Conservation (phyloP, 1,140 invertebrate species). For the Drosophila bocqueti region DNA sequence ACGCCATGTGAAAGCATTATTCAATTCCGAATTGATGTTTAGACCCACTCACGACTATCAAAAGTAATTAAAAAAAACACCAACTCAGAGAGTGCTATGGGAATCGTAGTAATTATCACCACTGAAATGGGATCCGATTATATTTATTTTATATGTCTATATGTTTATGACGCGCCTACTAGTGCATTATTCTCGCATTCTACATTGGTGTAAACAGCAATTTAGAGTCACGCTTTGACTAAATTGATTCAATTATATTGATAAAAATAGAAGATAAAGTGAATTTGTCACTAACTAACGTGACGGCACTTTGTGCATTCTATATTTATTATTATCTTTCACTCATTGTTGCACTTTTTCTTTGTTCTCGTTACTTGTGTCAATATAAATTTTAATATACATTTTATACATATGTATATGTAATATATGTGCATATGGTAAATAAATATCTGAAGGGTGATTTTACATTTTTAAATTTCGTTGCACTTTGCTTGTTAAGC, state of each 20-base stretch:
- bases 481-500: too few relatives aligned
- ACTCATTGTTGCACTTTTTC: conserved; percentile 7
- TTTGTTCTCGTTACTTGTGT: conserved; percentile 23
- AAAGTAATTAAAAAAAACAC: conserved; percentile 40
- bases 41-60: conserved; percentile 9
- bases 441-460: not conserved
- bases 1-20: not conserved
- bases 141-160: conserved; percentile 13
- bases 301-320: conserved; percentile 7
- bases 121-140: conserved; percentile 45
- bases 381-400: not conserved
- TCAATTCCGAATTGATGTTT: not conserved
- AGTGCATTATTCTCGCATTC: conserved; percentile 4
- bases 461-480: conserved; percentile 4
- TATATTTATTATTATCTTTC: conserved; percentile 15
- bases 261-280: conserved; percentile 37
- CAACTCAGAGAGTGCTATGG: conserved; percentile 15
- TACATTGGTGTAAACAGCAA: conserved; percentile 42
- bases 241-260: conserved; percentile 58
- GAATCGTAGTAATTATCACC: conserved; percentile 59
- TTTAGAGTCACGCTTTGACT: conserved; percentile 62
- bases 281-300: conserved; percentile 22
- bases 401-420: not conserved
- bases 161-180: conserved; percentile 12
- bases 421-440: too few relatives aligned